Evolutionary conservation across 2,797 vertebrate genomes (phyloP).

Genomic region (Sebastes steindachneri): DNA sequence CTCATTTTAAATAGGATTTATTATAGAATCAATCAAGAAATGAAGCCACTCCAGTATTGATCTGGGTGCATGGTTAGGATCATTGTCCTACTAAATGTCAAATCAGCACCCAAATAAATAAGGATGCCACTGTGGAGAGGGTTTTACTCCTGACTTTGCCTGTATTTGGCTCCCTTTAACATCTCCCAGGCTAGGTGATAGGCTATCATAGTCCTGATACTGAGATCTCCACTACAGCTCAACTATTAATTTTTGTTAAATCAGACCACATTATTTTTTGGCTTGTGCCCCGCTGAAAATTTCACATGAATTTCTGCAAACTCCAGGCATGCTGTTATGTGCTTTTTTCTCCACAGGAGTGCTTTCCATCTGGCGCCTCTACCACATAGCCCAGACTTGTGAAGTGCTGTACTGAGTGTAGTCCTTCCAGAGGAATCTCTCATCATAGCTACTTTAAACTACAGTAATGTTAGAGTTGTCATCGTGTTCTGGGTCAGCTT

Average conservation of each 20-base stretch:
- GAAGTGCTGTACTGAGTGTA: slow-evolving; percentile 18
- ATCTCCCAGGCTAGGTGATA: neutral
- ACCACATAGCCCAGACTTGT: slow-evolving; percentile 26
- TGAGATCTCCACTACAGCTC: neutral
- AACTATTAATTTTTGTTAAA: neutral
- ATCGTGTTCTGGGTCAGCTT: neutral
- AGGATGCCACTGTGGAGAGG: neutral
- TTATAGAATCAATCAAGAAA: neutral
- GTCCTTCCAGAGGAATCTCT: slow-evolving; percentile 25
- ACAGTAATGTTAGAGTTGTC: neutral
- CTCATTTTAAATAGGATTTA: neutral
- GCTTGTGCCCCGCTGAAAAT: neutral
- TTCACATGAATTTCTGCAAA: slow-evolving; percentile 12
- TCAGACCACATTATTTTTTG: neutral
- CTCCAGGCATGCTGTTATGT: neutral
- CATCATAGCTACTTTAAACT: slow-evolving; percentile 10
- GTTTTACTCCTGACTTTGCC: neutral
- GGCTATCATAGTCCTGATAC: neutral
- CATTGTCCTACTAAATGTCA: neutral
- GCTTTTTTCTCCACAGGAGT: slow-evolving; percentile 1
- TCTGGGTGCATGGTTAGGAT: neutral
- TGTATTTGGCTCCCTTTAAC: neutral
- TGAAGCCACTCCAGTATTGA: neutral
- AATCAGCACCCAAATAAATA: neutral
- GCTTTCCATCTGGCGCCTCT: slow-evolving; percentile 33